Conservation (phyloP, 2,888 invertebrate genomes). For the Rutpela maculata region DNA sequence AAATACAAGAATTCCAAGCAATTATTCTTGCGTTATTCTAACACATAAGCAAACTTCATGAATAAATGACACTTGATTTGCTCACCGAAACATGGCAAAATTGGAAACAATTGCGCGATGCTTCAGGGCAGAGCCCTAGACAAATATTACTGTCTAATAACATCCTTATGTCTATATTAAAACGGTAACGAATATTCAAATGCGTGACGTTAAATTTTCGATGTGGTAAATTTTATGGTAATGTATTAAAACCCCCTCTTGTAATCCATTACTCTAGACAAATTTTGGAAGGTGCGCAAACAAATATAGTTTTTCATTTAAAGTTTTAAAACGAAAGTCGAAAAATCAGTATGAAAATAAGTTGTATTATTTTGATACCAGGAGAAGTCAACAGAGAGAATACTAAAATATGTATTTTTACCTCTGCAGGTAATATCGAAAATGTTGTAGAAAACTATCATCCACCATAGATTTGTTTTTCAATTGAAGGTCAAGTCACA, state of each 20-base stretch:
- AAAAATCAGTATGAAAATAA: too few relatives aligned
- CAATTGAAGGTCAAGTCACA: too few relatives aligned
- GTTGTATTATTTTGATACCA: too few relatives aligned
- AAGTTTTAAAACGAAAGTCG: too few relatives aligned
- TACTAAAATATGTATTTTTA: too few relatives aligned
- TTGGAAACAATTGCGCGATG: slow-evolving; percentile 18
- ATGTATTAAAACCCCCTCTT: not conserved
- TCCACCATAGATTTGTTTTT: too few relatives aligned
- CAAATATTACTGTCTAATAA: slow-evolving; percentile 21
- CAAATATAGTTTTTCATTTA: too few relatives aligned
- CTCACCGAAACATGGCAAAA: slow-evolving; percentile 12
- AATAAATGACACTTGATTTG: slow-evolving; percentile 27
- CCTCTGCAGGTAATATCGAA: too few relatives aligned
- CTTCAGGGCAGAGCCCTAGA: not conserved
- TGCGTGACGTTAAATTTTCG: not conserved
- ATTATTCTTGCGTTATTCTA: slow-evolving; percentile 11
- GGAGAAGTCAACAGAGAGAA: too few relatives aligned
- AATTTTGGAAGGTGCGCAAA: too few relatives aligned
- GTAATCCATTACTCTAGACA: too few relatives aligned
- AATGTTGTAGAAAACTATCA: too few relatives aligned
- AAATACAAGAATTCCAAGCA: not conserved
- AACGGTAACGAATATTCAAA: not conserved
- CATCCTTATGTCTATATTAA: not conserved
- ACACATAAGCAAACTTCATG: slow-evolving; percentile 2
- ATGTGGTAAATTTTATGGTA: not conserved